Percentiles rank a stretch among this genome's conserved stretches.
Evolutionary conservation across 2,797 vertebrate genomes (phyloP).

Genomic region (Remorina albescens): DNA sequence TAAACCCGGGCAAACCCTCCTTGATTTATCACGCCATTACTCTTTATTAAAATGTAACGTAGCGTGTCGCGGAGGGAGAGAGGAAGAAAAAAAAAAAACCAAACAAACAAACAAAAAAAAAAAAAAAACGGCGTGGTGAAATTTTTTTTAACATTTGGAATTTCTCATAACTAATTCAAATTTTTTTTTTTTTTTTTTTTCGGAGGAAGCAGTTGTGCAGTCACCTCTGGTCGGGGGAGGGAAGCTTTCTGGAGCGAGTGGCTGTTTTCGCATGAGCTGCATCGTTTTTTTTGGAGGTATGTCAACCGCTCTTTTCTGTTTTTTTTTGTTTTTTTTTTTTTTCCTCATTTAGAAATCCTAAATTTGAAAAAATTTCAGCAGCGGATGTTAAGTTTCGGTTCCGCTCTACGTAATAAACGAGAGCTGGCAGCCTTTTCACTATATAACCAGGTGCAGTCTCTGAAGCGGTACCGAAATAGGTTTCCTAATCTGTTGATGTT

Average conservation of each 20-base stretch:
- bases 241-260: constrained; percentile 75
- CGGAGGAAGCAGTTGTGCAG: constrained; percentile 79
- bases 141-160: constrained; percentile 69
- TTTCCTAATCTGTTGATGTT: constrained; percentile 80
- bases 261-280: constrained; percentile 81
- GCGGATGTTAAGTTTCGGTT: constrained; percentile 62
- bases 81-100: constrained; percentile 19
- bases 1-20: constrained; percentile 62
- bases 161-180: constrained; percentile 82
- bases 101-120: no score
- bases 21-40: constrained; percentile 71
- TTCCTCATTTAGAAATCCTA: constrained; percentile 69
- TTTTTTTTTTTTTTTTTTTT: constrained; percentile 62
- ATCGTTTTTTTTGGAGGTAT: constrained; percentile 85
- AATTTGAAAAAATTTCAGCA: constrained; percentile 62
- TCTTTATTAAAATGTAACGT: constrained; percentile 78
- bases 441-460: constrained; percentile 67
- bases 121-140: constrained; percentile 35
- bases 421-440: constrained; percentile 42
- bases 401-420: constrained; percentile 33
- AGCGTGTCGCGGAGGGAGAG: constrained; percentile 45
- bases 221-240: constrained; percentile 78
- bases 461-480: constrained; percentile 62
- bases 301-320: constrained; percentile 64
- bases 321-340: constrained; percentile 59